Percentiles rank a stretch among this genome's conserved stretches.
phyloP scores from a whole-genome alignment of 2,888 invertebrate species.

The Pseudeuparius sepicola region DNA sequence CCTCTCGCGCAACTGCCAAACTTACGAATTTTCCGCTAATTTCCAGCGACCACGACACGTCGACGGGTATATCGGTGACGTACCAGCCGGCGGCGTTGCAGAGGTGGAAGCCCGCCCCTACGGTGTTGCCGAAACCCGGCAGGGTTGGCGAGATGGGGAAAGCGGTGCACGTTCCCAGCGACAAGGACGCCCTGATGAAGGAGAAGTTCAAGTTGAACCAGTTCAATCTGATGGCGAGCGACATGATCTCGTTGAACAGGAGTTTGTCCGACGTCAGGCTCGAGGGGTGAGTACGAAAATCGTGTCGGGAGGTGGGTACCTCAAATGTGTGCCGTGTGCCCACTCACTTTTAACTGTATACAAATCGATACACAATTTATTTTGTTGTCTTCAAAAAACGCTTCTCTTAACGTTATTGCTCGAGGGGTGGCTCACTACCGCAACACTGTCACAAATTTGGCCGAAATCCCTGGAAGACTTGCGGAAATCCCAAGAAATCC shows the following conservation, averaged over 20 bases:
- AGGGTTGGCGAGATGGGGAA: conserved; percentile 87
- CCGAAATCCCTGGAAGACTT: too few species aligned
- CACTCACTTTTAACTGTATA: conserved; percentile 3
- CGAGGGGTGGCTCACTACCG: too few species aligned
- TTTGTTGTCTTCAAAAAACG: too few species aligned
- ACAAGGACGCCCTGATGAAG: conserved; percentile 80
- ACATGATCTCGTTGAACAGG: conserved; percentile 93
- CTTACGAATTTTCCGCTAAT: too few species aligned
- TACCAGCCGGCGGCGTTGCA: conserved; percentile 45
- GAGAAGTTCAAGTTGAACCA: conserved; percentile 97
- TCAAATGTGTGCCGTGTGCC: background rate
- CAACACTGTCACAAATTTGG: too few species aligned
- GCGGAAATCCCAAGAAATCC: too few species aligned
- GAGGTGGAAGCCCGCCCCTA: conserved; percentile 64
- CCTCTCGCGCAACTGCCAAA: too few species aligned
- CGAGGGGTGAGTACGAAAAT: conserved; percentile 68
- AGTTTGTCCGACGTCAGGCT: conserved; percentile 89
- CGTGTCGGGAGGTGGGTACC: conserved; percentile 5
- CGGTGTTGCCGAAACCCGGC: conserved; percentile 55
- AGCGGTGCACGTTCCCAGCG: conserved; percentile 81
- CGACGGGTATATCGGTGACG: conserved; percentile 26
- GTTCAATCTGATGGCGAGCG: conserved; percentile 95
- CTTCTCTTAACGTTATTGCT: too few species aligned
- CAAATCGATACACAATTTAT: too few species aligned
- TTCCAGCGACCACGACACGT: conserved; percentile 16